Base-by-base conservation (phyloP, 2,113 vertebrate species). In the Euleptes europaea region DNA sequence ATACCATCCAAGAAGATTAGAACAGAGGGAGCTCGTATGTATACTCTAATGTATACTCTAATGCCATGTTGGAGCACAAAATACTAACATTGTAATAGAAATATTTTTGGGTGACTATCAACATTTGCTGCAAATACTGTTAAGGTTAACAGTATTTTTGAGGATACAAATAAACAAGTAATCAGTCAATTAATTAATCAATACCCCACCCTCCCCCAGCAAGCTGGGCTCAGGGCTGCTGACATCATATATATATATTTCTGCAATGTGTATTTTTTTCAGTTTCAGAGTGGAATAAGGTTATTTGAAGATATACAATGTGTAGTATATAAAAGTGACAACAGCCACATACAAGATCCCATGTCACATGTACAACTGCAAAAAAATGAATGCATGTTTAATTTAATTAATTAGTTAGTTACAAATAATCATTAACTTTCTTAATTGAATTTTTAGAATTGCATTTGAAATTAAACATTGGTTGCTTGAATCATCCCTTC, bases 1-100 rank as follows among this genome's bases (percentile, higher is more conserved):
- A 94, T 96, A 91, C 97, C 98, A 0, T 99, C 98, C 1, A 95
- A 94, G 33, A 97, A 93, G 94, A 96, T 97, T 49, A 97, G 90
- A 94, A 99, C 98, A 12, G 91, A 96, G 90, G 97, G 98, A 66
- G 95, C 98, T 82, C 90, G 99, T 99, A 96, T n/a, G 97, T 96
- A 89, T 23, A 87, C 47, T 49, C 11, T 47, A 35, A 78, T 40
- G 14, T 88, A 78, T 57, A 26, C 44, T 44, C 21, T 82, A 83
- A 69, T 4, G 66, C 77, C 76, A 83, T 47, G 51, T n/a, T 75
- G 77, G 21, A 40, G 33, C 85, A 14, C 7, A 76, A 33, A 40
- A 66, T 76, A 67, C 14, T 77, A 28, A 28, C 60, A 44, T 74
- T 4, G 38, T 54, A 15, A 38, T 72, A 47, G 14, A 72, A 60